These are phyloP conservation scores for Spheniscus mendiculus DNA, from an alignment of 2,113 vertebrate genomes.

Conservation along the genomic window DNA sequence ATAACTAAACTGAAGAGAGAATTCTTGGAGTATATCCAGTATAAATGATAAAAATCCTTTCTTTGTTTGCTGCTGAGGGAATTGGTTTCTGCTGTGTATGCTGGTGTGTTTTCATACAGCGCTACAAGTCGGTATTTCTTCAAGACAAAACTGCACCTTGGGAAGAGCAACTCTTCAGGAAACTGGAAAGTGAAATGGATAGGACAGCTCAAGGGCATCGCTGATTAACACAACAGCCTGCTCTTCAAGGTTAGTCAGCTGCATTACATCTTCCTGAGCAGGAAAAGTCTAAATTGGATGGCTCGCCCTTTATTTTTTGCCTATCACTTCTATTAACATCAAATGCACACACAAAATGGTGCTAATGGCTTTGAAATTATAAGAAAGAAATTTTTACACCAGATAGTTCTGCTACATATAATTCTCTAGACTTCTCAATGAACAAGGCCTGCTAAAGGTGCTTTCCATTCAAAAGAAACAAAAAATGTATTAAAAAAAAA, in stretches of 20 bases:
- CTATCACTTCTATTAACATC: not conserved
- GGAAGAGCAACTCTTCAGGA: conserved; percentile 18
- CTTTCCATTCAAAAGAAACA: not conserved
- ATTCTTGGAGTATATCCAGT: conserved; percentile 64
- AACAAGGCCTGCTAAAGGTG: not conserved
- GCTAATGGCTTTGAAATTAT: not conserved
- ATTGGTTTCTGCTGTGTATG: conserved; percentile 43
- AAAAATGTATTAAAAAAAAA: not conserved
- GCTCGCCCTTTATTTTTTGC: not conserved
- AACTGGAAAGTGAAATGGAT: not conserved
- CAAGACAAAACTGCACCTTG: conserved; percentile 32
- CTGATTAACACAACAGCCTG: not conserved
- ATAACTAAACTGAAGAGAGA: conserved; percentile 27
- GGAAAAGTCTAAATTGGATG: not conserved
- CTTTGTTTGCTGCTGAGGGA: not conserved
- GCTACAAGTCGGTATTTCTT: not conserved
- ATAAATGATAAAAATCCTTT: conserved; percentile 41
- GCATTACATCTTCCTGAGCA: not conserved
- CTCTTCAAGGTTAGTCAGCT: not conserved
- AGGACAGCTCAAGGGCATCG: conserved; percentile 38
- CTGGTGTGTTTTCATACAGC: not conserved
- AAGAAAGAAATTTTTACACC: not conserved
- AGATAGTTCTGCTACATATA: fast-evolving
- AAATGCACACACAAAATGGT: not conserved
- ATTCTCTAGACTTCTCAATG: not conserved